phyloP scores from a whole-genome alignment of 2,113 vertebrate species.

The Rhinichthys klamathensis region DNA sequence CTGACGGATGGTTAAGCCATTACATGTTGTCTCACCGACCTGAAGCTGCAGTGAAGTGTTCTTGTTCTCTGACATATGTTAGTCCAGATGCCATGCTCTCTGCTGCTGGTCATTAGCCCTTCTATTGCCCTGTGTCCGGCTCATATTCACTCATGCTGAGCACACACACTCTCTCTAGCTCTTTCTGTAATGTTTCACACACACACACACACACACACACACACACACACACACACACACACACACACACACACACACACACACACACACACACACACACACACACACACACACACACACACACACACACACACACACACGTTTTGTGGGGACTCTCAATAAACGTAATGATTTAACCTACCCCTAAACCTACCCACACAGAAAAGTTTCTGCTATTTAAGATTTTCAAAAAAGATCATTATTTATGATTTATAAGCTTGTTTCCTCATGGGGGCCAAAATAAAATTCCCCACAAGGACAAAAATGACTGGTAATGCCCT shows the following conservation, averaged over 20 bases:
- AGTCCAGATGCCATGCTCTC: slow-evolving; percentile 41
- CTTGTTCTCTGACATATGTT: slow-evolving; percentile 46
- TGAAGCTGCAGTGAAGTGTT: slow-evolving; percentile 15
- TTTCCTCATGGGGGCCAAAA: too few relatives aligned
- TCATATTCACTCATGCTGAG: slow-evolving; percentile 36
- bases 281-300: too few relatives aligned
- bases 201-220: slow-evolving; percentile 44
- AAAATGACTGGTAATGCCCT: too few relatives aligned
- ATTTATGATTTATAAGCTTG: too few relatives aligned
- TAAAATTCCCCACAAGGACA: too few relatives aligned
- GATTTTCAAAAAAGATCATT: too few relatives aligned
- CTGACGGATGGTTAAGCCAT: slow-evolving; percentile 13
- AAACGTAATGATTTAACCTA: too few relatives aligned
- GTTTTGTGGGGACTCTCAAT: too few relatives aligned
- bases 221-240: slow-evolving; percentile 25
- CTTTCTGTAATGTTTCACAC: slow-evolving; percentile 18
- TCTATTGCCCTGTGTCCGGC: slow-evolving; percentile 31
- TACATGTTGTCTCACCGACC: not conserved
- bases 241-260: slow-evolving; percentile 47
- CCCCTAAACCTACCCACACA: too few relatives aligned
- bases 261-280: slow-evolving; percentile 4
- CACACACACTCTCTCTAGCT: slow-evolving; percentile 19
- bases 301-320: too few relatives aligned
- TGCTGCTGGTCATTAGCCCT: slow-evolving; percentile 32
- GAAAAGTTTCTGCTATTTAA: too few relatives aligned